Evolutionary conservation across 2,113 vertebrate species (phyloP).

Genomic region (Ailurus styani): DNA sequence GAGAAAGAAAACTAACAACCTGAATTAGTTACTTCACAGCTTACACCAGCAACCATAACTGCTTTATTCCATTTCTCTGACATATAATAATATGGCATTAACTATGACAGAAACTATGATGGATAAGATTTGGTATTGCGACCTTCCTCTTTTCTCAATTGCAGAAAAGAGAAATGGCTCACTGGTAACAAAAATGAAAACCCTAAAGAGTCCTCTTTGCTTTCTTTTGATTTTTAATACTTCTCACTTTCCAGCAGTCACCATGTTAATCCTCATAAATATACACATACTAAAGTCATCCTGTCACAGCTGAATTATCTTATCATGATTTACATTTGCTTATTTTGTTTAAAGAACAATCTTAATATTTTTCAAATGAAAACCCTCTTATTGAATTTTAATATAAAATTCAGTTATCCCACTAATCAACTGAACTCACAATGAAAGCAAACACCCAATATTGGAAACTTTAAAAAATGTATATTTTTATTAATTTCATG

Average conservation of each 20-base stretch:
- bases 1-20: background rate
- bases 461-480: constrained; percentile 60
- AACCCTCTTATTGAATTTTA: background rate
- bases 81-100: background rate
- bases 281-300: background rate
- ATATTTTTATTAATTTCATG: constrained; percentile 76
- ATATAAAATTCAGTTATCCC: constrained; percentile 40
- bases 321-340: background rate
- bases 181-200: constrained; percentile 14
- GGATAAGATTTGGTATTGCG: background rate
- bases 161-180: background rate
- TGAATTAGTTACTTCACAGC: background rate
- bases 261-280: constrained; percentile 28
- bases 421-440: constrained; percentile 43
- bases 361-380: background rate
- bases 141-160: background rate
- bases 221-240: background rate
- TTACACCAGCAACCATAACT: background rate
- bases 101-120: background rate
- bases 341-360: constrained; percentile 19
- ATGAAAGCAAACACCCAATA: constrained; percentile 67
- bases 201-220: background rate
- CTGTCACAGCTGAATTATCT: background rate
- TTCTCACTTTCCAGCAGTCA: constrained; percentile 3
- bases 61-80: background rate